Conservation (phyloP, 2,113 vertebrate species). For the Salvelinus sp. region DNA sequence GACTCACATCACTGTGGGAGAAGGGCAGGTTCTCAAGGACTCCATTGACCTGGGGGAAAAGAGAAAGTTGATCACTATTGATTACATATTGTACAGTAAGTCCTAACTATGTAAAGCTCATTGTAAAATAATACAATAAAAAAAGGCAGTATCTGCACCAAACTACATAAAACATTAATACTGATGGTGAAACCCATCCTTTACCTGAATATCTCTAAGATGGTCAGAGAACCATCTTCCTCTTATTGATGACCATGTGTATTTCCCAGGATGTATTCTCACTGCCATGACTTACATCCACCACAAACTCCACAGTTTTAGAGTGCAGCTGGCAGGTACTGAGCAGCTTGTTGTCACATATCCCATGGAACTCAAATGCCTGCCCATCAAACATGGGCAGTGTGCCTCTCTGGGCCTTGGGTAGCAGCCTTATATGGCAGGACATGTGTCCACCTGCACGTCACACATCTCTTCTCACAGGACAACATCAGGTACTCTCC, state of each 20-base stretch:
- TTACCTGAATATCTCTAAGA: slow-evolving; percentile 35
- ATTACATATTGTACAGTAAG: neutral
- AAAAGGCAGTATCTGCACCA: too few relatives aligned
- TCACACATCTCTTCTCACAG: slow-evolving; percentile 42
- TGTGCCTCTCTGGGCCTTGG: slow-evolving; percentile 23
- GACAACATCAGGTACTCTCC: slow-evolving; percentile 14
- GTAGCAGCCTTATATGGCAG: slow-evolving; percentile 26
- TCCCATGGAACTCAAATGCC: slow-evolving; percentile 52
- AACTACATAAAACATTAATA: neutral
- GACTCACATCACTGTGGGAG: slow-evolving; percentile 38
- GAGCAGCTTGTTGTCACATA: slow-evolving; percentile 53
- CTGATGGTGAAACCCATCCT: too few relatives aligned
- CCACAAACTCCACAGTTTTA: slow-evolving; percentile 19
- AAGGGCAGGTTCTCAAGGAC: slow-evolving; percentile 59
- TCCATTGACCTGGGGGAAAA: slow-evolving; percentile 62
- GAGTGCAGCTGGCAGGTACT: slow-evolving; percentile 19
- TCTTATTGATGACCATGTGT: slow-evolving; percentile 25
- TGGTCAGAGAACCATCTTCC: slow-evolving; percentile 23
- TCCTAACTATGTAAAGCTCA: neutral
- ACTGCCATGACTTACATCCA: slow-evolving; percentile 9
- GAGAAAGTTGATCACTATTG: too few relatives aligned
- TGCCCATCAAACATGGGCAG: slow-evolving; percentile 48
- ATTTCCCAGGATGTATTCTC: neutral
- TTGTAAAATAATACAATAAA: neutral
- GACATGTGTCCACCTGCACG: slow-evolving; percentile 22